These are phyloP conservation scores for Lomographa bimaculata DNA, from an alignment of 2,888 invertebrate species.

Conservation along the genomic window DNA sequence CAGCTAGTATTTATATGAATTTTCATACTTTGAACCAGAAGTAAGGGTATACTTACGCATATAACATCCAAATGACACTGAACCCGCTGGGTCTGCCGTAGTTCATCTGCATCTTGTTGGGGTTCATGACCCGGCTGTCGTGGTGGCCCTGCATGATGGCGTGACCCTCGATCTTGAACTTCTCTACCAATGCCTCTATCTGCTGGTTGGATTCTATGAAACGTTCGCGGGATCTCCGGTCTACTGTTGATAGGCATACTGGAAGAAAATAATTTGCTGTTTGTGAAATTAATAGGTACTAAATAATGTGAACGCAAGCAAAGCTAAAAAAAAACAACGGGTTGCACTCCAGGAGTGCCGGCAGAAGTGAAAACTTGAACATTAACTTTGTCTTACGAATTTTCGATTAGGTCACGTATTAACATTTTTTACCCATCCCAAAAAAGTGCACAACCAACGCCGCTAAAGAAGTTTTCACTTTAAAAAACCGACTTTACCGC, in stretches of 20 bases:
- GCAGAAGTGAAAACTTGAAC: no score
- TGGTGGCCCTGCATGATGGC: conserved; percentile 87
- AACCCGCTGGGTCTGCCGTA: conserved; percentile 89
- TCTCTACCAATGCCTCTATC: conserved; percentile 95
- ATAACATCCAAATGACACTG: conserved; percentile 87
- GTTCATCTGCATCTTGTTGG: conserved; percentile 89
- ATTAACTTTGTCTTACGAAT: no score
- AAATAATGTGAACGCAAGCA: no score
- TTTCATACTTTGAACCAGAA: no score
- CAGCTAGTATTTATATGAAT: no score
- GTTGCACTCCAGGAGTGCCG: no score
- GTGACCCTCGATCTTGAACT: conserved; percentile 94
- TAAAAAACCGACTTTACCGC: no score
- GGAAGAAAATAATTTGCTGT: conserved; percentile 19
- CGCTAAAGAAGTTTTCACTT: no score
- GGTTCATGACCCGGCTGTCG: conserved; percentile 83
- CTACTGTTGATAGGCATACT: conserved; percentile 86
- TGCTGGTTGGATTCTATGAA: conserved; percentile 97
- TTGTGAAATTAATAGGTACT: neutral
- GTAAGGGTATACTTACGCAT: conserved; percentile 85
- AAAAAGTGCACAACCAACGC: neutral
- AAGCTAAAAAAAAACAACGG: no score
- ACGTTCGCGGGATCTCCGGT: conserved; percentile 90
- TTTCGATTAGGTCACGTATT: no score
- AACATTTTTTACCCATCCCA: no score